A percentile compares a stretch with the other conserved stretches of the same genome.
Conservation (phyloP, 2,888 invertebrate species). For the Clunio marinus region DNA sequence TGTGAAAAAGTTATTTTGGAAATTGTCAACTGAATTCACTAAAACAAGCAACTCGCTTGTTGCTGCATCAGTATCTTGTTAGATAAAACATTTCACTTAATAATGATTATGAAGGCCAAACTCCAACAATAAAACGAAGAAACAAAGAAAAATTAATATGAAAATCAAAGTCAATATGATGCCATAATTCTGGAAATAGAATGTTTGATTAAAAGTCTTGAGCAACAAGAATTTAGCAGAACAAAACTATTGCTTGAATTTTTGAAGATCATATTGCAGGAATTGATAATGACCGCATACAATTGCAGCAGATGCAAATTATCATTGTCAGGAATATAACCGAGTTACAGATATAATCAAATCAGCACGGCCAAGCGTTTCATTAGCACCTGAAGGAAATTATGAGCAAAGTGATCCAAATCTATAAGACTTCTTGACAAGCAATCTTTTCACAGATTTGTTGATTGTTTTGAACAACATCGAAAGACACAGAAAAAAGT, state of each 20-base stretch:
- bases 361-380: constrained; percentile 59
- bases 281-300: constrained; percentile 52
- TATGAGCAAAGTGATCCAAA: constrained; percentile 50
- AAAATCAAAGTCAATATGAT: constrained; percentile 49
- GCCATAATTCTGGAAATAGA: constrained; percentile 62
- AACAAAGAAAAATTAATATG: constrained; percentile 57
- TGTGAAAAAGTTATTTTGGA: constrained; percentile 66
- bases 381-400: constrained; percentile 54
- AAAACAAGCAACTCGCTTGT: constrained; percentile 80
- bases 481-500: constrained; percentile 1
- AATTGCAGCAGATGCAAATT: constrained; percentile 52
- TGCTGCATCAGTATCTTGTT: constrained; percentile 80
- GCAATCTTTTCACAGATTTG: constrained; percentile 57
- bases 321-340: constrained; percentile 55
- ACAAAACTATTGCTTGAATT: constrained; percentile 53
- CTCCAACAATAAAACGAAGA: constrained; percentile 60
- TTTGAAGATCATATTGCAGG: constrained; percentile 58
- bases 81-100: constrained; percentile 79
- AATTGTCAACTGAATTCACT: constrained; percentile 79
- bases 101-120: constrained; percentile 67
- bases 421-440: constrained; percentile 54
- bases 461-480: constrained; percentile 45
- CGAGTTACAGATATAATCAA: constrained; percentile 58
- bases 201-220: constrained; percentile 47
- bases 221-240: constrained; percentile 59